A percentile compares a stretch with the other conserved stretches of the same genome.
phyloP scores from a whole-genome alignment of 2,888 invertebrate genomes.

The Hydroisotoma schaefferi region DNA sequence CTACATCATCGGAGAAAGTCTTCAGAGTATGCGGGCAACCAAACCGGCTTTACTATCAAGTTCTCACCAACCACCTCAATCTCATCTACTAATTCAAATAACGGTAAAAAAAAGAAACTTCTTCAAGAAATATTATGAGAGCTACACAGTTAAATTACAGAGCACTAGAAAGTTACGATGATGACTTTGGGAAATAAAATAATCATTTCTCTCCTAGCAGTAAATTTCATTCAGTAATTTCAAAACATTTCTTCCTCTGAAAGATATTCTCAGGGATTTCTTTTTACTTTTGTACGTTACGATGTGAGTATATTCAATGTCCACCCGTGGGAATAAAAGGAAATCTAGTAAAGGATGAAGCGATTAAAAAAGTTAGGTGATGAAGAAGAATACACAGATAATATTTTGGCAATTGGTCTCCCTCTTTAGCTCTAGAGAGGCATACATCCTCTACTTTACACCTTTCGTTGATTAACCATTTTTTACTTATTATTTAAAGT shows the following conservation, averaged over 20 bases:
- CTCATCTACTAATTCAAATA: slow-evolving; percentile 33
- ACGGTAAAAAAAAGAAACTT: too few relatives aligned
- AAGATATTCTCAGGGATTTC: too few relatives aligned
- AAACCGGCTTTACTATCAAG: slow-evolving; percentile 39
- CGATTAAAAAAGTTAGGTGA: neutral
- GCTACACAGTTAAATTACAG: neutral
- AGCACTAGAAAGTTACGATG: neutral
- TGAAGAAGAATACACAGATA: neutral
- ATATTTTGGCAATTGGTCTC: slow-evolving; percentile 3
- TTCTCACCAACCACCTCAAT: slow-evolving; percentile 45
- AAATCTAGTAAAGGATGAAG: too few relatives aligned
- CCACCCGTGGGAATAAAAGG: neutral
- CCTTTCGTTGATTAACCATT: too few relatives aligned
- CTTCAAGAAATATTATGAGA: too few relatives aligned
- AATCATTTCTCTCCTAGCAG: neutral
- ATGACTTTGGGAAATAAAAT: neutral
- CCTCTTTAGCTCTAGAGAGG: slow-evolving; percentile 1
- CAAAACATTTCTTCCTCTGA: neutral
- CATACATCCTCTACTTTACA: slow-evolving; percentile 4
- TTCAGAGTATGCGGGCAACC: slow-evolving; percentile 27
- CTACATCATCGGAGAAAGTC: slow-evolving; percentile 42
- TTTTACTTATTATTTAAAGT: too few relatives aligned
- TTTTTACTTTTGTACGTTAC: too few relatives aligned
- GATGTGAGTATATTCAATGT: neutral
- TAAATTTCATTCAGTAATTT: neutral